phyloP scores from a whole-genome alignment of 2,797 vertebrate species.

The Acanthurus tractus region DNA sequence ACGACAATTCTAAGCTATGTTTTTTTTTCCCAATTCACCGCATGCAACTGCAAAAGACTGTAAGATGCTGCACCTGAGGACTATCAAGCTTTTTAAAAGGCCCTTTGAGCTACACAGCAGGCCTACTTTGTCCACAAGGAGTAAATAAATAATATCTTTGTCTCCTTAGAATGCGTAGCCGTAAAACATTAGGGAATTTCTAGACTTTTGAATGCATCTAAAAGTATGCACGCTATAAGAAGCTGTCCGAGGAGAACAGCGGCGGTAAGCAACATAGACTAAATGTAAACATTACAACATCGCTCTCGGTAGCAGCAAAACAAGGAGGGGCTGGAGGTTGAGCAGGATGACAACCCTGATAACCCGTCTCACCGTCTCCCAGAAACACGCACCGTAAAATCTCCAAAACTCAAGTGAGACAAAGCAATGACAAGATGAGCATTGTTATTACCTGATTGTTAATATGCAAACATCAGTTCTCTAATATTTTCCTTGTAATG shows the following conservation, averaged over 20 bases:
- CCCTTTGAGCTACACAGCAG: slow-evolving; percentile 27
- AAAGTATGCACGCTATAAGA: slow-evolving; percentile 9
- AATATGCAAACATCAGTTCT: slow-evolving; percentile 83
- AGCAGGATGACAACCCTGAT: slow-evolving; percentile 76
- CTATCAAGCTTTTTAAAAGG: slow-evolving; percentile 26
- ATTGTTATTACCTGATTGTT: slow-evolving; percentile 86
- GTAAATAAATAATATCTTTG: slow-evolving; percentile 50
- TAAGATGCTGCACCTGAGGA: slow-evolving; percentile 22
- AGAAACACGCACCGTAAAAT: slow-evolving; percentile 44
- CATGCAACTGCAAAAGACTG: neutral
- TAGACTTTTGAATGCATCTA: slow-evolving; percentile 7
- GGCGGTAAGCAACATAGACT: slow-evolving; percentile 59
- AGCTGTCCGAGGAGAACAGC: slow-evolving; percentile 27
- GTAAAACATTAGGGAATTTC: neutral
- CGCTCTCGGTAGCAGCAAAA: slow-evolving; percentile 81
- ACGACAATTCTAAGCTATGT: neutral
- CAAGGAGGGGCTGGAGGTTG: slow-evolving; percentile 86
- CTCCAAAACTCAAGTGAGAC: slow-evolving; percentile 34
- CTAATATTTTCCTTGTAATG: slow-evolving; percentile 77
- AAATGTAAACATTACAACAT: slow-evolving; percentile 87
- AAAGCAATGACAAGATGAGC: slow-evolving; percentile 40
- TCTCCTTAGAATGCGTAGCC: slow-evolving; percentile 29
- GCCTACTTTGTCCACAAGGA: slow-evolving; percentile 54
- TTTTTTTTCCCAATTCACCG: neutral
- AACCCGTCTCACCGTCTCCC: slow-evolving; percentile 56